Percentiles rank a stretch among this genome's conserved stretches.
These are phyloP conservation scores for Glaucomys volans DNA, from an alignment of 2,113 vertebrate species.

Conservation along the genomic window DNA sequence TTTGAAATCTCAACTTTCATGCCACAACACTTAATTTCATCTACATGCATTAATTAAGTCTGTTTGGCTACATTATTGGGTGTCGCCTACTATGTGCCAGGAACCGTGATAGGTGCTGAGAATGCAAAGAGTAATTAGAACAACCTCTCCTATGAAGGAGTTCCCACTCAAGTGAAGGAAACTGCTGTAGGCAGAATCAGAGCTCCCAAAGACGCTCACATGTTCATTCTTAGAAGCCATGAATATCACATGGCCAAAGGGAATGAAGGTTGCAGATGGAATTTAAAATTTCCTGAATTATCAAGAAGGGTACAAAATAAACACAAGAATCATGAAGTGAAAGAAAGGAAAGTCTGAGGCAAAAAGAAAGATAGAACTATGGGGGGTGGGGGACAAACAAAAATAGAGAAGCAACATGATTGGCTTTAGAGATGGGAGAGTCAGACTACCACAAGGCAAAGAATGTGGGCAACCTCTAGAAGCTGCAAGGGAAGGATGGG, in stretches of 20 bases:
- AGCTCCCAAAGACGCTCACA: neutral
- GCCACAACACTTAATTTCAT: neutral
- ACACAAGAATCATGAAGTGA: neutral
- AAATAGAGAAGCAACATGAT: neutral
- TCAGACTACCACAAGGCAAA: neutral
- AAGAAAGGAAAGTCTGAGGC: neutral
- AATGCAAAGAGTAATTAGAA: neutral
- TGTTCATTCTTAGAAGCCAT: neutral
- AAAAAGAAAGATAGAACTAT: neutral
- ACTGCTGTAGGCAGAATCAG: neutral
- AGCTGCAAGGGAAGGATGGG: neutral
- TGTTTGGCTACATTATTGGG: neutral
- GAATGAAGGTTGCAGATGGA: neutral
- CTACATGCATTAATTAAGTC: neutral
- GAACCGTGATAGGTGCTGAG: neutral
- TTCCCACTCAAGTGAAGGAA: neutral
- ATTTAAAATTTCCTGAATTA: neutral
- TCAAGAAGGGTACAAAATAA: neutral
- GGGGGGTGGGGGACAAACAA: neutral
- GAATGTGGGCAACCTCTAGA: neutral
- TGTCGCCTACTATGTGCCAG: neutral
- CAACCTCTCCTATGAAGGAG: neutral
- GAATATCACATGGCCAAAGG: neutral
- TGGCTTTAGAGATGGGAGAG: neutral
- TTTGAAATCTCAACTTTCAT: neutral